Evolutionary conservation across 2,888 invertebrate species (phyloP), one percentile per base, ranked within the genome.

Genomic region (Aelia acuminata): DNA sequence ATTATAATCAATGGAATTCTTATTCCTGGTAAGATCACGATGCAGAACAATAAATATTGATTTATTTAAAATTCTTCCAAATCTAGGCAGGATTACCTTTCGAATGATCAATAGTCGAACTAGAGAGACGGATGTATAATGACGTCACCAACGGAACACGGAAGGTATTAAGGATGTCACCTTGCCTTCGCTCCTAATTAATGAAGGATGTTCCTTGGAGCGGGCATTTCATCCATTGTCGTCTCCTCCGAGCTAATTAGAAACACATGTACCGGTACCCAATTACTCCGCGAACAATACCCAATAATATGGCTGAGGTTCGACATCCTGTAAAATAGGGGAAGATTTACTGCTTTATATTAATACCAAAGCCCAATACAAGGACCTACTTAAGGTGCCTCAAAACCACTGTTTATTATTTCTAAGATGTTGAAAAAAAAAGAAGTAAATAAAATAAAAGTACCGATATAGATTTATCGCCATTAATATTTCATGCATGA

Each of bases 121-220:
- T 13, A 13, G 26, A 70, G 31, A 70, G 31, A 18, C 7, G 35
- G 26, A 35, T 5, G 7, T 70, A 26, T 57, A 26, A 35, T 70
- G 31, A 70, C 63, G 20, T 35, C 31, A 70, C 35, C 15, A 70
- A 35, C 31, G 18, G 31, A 70, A 70, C 35, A 70, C 31, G 63
- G 63, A 70, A 70, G 63, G 35, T 35, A 31, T 70, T 70, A 70
- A 18, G 63, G 63, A 70, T 70, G 63, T 35, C 63, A 35, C 31
- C 31, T 70, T 70, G 63, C 8, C 63, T 70, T 70, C 63, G 1
- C n/a, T 2, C 18, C 5, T 70, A 70, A 70, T 70, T 70, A 70
- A 70, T 70, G 63, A 70, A 35, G 4, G 18, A 70, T 35, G 5
- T 35, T 35, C 63, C 63, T 70, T 70, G 63, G 35, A 20, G 63